Evolutionary conservation across 2,888 invertebrate species (phyloP).

Genomic region (Synergus japonicus): DNA sequence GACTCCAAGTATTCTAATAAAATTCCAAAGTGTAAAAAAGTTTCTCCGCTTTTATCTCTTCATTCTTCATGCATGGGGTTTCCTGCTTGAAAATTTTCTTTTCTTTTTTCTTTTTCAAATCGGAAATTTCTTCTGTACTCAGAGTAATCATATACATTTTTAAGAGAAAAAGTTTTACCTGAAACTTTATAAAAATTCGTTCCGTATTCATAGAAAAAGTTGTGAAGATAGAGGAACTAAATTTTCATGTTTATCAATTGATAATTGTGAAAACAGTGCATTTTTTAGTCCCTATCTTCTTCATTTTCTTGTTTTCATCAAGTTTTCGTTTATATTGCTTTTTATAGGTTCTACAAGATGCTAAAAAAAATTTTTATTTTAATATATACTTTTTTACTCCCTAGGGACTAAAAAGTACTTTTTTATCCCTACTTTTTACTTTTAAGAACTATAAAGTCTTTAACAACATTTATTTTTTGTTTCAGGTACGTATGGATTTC

Average conservation of each 20-base stretch:
- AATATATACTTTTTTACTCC: too few species aligned
- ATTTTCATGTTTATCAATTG: background rate
- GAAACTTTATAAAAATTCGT: constrained; percentile 1
- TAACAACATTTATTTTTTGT: constrained; percentile 52
- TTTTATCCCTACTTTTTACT: too few species aligned
- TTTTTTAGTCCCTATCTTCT: background rate
- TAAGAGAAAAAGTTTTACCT: background rate
- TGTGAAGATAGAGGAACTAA: background rate
- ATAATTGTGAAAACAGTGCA: background rate
- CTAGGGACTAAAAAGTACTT: too few species aligned
- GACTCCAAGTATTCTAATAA: background rate
- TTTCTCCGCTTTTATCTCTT: constrained; percentile 13
- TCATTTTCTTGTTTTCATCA: background rate
- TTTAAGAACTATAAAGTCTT: background rate
- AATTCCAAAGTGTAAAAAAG: constrained; percentile 9
- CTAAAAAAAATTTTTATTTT: too few species aligned
- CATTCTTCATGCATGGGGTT: background rate
- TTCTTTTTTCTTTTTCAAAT: background rate
- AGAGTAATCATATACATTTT: background rate
- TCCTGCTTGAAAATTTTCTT: background rate
- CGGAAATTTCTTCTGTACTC: constrained; percentile 2
- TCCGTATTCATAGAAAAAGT: constrained; percentile 32
- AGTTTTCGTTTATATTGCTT: background rate
- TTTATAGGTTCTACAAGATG: background rate
- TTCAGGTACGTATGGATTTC: constrained; percentile 60